phyloP scores from a whole-genome alignment of 2,113 vertebrate genomes.

The Rattus rattus region DNA sequence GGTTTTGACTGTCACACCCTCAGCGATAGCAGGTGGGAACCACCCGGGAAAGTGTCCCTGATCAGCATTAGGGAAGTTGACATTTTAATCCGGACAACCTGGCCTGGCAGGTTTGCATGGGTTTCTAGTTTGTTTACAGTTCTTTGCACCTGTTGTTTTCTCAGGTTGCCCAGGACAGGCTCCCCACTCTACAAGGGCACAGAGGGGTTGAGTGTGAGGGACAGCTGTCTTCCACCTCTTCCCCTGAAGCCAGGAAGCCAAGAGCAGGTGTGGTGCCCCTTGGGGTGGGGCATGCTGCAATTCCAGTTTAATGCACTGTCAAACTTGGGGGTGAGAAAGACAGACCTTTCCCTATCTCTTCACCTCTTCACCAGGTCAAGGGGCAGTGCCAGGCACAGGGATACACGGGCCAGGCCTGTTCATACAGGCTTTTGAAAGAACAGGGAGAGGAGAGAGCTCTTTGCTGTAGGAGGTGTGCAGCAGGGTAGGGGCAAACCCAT shows the following conservation, averaged over 20 bases:
- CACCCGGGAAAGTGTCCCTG: not conserved
- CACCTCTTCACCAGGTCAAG: too few relatives aligned
- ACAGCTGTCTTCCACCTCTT: not conserved
- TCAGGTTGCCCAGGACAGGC: not conserved
- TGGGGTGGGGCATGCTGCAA: too few relatives aligned
- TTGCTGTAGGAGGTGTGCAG: not conserved
- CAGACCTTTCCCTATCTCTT: not conserved
- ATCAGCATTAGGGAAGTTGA: not conserved
- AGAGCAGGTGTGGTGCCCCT: not conserved
- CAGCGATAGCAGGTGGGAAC: accelerated
- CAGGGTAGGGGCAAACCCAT: not conserved
- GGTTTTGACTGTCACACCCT: not conserved
- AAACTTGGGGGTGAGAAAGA: not conserved
- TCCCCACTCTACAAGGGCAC: not conserved
- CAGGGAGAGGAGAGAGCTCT: not conserved
- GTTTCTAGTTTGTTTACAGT: not conserved
- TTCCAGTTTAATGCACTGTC: not conserved
- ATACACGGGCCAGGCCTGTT: not conserved
- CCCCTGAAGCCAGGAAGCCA: not conserved
- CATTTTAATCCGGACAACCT: not conserved
- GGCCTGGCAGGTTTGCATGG: not conserved
- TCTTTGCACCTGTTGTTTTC: not conserved
- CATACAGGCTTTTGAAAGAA: not conserved
- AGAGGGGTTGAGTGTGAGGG: not conserved
- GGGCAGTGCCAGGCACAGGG: too few relatives aligned